Percentiles rank a stretch among this genome's conserved stretches.
Conservation (phyloP, 2,888 invertebrate species). For the Yponomeuta malinellus region DNA sequence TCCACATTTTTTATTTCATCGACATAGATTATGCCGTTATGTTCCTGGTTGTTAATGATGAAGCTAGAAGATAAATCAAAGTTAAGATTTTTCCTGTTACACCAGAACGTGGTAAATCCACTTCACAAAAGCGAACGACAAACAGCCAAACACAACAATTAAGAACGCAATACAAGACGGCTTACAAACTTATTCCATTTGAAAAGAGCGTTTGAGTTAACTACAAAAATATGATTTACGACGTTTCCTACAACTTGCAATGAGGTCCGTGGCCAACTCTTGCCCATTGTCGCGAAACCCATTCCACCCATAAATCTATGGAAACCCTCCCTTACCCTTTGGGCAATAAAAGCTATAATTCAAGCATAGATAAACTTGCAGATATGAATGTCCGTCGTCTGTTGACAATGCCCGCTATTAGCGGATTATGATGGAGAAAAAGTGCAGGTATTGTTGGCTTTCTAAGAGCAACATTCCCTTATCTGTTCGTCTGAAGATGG, state of each 20-base stretch:
- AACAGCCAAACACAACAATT: conserved; percentile 1
- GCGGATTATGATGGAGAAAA: conserved; percentile 68
- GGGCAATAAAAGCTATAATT: conserved; percentile 23
- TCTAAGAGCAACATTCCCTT: not conserved
- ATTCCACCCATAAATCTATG: not conserved
- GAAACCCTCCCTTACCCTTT: not conserved
- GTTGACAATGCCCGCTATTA: conserved; percentile 72
- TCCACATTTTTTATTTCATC: too few species aligned
- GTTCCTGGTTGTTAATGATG: too few species aligned
- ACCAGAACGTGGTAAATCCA: not conserved
- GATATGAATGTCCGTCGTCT: conserved; percentile 52
- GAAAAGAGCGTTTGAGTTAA: not conserved
- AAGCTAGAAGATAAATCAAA: too few species aligned
- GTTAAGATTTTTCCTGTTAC: not conserved
- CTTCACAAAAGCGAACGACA: conserved; percentile 1
- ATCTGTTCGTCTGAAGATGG: not conserved
- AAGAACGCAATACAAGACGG: conserved; percentile 12
- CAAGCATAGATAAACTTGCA: conserved; percentile 24
- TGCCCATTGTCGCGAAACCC: conserved; percentile 46
- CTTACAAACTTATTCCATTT: conserved; percentile 1
- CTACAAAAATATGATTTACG: conserved; percentile 64
- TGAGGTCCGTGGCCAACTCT: conserved; percentile 47
- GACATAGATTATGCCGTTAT: too few species aligned
- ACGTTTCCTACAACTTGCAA: conserved; percentile 41
- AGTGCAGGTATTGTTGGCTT: conserved; percentile 56